These are phyloP conservation scores for Netelia fuscicornis DNA, from an alignment of 2,888 invertebrate species.

Conservation along the genomic window DNA sequence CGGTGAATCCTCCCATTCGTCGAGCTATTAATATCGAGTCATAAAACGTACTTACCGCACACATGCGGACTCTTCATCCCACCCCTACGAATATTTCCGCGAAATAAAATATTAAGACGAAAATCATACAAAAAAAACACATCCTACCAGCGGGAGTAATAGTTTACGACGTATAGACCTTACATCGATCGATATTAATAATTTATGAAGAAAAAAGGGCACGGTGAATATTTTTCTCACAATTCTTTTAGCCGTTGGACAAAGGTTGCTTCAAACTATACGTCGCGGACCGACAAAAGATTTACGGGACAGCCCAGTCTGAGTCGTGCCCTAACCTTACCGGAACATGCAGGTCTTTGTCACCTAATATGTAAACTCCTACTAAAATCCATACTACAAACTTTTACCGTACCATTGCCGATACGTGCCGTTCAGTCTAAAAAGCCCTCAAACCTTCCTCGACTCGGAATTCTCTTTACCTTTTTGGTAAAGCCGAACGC, in stretches of 20 bases:
- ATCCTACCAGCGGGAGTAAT: not conserved
- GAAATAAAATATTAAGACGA: not conserved
- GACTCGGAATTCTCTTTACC: no score
- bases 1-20: slow-evolving; percentile 27
- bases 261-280: not conserved
- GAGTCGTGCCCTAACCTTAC: no score
- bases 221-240: not conserved
- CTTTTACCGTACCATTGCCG: no score
- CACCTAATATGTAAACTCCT: no score
- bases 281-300: no score
- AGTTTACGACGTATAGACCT: not conserved
- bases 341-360: no score
- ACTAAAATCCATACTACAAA: no score
- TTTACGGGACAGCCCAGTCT: no score
- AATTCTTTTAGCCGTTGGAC: not conserved
- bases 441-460: not conserved
- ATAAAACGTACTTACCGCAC: slow-evolving; percentile 29
- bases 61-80: not conserved
- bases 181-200: not conserved
- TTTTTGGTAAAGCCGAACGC: no score
- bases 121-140: not conserved
- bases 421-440: no score
- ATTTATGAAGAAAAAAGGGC: not conserved
- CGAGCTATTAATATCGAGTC: slow-evolving; percentile 54
- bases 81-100: not conserved